Base-by-base conservation (phyloP, 2,888 invertebrate species). In the Gerris lacustris region DNA sequence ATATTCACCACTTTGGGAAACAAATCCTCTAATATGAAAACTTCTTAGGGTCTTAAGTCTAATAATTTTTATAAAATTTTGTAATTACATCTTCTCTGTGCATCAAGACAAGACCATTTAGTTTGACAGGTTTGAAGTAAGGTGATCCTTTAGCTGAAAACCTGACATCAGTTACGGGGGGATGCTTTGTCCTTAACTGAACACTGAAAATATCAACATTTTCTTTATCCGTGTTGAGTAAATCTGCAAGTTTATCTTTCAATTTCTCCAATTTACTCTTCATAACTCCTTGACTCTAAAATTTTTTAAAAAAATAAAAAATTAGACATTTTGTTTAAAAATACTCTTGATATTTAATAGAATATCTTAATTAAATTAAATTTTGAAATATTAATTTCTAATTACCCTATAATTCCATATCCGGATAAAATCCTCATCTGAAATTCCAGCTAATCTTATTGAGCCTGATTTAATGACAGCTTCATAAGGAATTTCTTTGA, bases 121-220 rank as follows among this genome's bases (percentile, higher is more conserved):
- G 85, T 80, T 94, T 86, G 6, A 94, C 93, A 0, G 97, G 92
- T 79, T 96, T 94, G 79, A 95, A 96, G 80, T 94, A 97, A 4
- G 96, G 94, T 0, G 96, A 95, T 1, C 96, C 94, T 80, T 96
- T 96, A 4, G 96, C 97, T 0, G 96, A 89, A 80, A 95, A 97
- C 75, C 96, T 84, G 5, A 98, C 87, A 78, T 97, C 97, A 0
- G 95, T 95, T 63, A 93, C 84, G 1, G 93, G 92, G 0, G 94
- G 92, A 81, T 91, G 90, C 76, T 92, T 89, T 76, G 91, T 87
- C 76, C 92, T 86, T 66, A 92, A 81, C 80, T 96, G 96, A 17
- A 99, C 94, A 80, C 96, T 97, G 80, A 99, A 98, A 71, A 99
- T 90, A 77, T 97, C 96, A 17, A 99, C 94, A 79, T 95, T 94